These are phyloP conservation scores for Leptinotarsa lineolata DNA, from an alignment of 1,140 invertebrate genomes.

Conservation along the genomic window DNA sequence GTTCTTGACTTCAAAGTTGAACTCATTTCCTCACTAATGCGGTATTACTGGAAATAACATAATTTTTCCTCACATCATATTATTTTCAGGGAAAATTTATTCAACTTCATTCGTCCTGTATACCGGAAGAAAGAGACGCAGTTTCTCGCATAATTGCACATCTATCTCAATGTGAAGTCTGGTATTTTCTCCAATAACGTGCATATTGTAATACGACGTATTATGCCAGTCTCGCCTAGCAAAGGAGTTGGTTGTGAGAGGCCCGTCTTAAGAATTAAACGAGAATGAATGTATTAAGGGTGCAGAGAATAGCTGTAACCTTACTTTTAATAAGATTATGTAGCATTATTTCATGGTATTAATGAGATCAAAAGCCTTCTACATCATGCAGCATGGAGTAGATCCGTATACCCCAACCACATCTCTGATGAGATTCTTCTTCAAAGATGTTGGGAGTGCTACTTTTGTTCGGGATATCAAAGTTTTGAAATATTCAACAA, in stretches of 20 bases:
- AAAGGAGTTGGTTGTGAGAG: slow-evolving; percentile 28
- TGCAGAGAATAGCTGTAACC: slow-evolving; percentile 60
- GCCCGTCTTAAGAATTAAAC: slow-evolving; percentile 54
- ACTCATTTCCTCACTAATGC: too few relatives aligned
- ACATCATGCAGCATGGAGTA: slow-evolving; percentile 48
- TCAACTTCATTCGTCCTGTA: background rate
- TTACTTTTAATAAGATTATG: slow-evolving; percentile 67
- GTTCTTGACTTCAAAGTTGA: too few relatives aligned
- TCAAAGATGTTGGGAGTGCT: background rate
- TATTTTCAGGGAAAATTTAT: background rate
- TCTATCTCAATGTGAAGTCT: background rate
- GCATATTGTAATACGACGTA: slow-evolving; percentile 35
- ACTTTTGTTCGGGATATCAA: too few relatives aligned
- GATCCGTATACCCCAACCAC: slow-evolving; percentile 36
- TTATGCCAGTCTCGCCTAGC: slow-evolving; percentile 25
- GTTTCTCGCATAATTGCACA: background rate
- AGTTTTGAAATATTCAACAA: too few relatives aligned
- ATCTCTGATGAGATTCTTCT: slow-evolving; percentile 3
- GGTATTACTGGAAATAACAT: too few relatives aligned
- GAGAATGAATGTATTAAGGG: slow-evolving; percentile 55
- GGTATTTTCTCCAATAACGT: slow-evolving; percentile 27
- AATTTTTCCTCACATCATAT: too few relatives aligned
- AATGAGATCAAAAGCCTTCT: slow-evolving; percentile 66
- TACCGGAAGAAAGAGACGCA: background rate
- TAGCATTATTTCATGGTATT: slow-evolving; percentile 68